A percentile compares a stretch with the other conserved stretches of the same genome.
Evolutionary conservation across 1,140 invertebrate species (phyloP).

Genomic region (Sarcophaga peregrina): DNA sequence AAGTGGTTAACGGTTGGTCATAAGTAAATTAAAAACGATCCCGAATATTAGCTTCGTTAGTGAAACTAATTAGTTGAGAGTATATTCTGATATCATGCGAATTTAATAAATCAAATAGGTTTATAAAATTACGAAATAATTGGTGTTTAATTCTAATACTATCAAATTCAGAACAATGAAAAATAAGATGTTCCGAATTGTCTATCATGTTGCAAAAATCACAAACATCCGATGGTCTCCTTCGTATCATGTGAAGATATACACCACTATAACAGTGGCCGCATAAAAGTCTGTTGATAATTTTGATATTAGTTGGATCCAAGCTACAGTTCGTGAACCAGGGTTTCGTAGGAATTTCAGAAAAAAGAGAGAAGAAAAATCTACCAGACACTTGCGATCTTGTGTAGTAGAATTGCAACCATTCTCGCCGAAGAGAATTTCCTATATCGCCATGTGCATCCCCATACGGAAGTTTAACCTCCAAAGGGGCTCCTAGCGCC

Average conservation of each 20-base stretch:
- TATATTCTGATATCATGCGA: no score
- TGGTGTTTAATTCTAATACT: no score
- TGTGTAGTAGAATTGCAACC: not conserved
- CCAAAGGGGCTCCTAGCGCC: no score
- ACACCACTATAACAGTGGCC: not conserved
- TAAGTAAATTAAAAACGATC: not conserved
- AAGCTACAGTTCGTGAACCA: no score
- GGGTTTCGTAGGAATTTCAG: not conserved
- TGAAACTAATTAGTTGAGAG: no score
- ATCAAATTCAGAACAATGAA: not conserved
- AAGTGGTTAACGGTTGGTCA: not conserved
- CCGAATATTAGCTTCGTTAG: not conserved
- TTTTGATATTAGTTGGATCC: not conserved
- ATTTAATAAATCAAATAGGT: no score
- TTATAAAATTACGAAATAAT: no score
- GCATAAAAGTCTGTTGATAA: not conserved
- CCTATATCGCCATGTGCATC: not conserved
- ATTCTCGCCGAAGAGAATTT: not conserved
- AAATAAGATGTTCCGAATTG: not conserved
- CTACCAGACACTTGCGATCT: not conserved
- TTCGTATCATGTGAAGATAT: not conserved
- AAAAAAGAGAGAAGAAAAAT: not conserved
- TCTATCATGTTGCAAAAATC: not conserved
- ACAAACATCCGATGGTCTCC: not conserved
- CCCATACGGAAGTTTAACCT: not conserved